A percentile compares a stretch with the other conserved stretches of the same genome.
Evolutionary conservation across 2,797 vertebrate species (phyloP).

Genomic region (Smutsia temminckii): DNA sequence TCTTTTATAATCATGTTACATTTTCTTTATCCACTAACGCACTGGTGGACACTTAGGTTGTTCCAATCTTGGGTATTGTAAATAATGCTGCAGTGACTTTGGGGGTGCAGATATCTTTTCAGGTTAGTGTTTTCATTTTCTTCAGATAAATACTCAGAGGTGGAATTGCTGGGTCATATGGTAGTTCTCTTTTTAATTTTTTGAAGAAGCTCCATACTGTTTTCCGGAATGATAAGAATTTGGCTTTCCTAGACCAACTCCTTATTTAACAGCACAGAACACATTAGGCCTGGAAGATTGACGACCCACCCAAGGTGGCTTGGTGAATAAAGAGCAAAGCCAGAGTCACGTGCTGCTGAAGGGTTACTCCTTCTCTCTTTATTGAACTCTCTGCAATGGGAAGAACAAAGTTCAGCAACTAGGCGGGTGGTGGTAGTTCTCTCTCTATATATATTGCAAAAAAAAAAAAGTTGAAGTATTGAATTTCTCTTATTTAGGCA

Average conservation of each 20-base stretch:
- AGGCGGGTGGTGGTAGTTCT: not conserved
- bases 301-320: not conserved
- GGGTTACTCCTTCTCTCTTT: not conserved
- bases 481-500: slow-evolving; percentile 18
- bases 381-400: not conserved
- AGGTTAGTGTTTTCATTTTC: not conserved
- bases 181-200: not conserved
- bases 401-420: not conserved
- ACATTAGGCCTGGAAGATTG: not conserved
- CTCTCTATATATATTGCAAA: not conserved
- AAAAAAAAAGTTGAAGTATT: not conserved
- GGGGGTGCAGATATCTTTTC: not conserved
- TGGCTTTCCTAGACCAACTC: not conserved
- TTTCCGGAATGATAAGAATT: not conserved
- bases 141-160: not conserved
- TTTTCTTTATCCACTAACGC: not conserved
- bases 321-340: not conserved
- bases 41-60: not conserved
- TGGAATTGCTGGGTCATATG: not conserved
- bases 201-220: not conserved
- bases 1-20: not conserved
- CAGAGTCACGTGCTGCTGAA: not conserved
- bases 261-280: not conserved
- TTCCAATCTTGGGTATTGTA: not conserved
- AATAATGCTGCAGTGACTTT: not conserved